These are phyloP conservation scores for Fragum whitleyi DNA, from an alignment of 2,888 invertebrate species.

Conservation along the genomic window DNA sequence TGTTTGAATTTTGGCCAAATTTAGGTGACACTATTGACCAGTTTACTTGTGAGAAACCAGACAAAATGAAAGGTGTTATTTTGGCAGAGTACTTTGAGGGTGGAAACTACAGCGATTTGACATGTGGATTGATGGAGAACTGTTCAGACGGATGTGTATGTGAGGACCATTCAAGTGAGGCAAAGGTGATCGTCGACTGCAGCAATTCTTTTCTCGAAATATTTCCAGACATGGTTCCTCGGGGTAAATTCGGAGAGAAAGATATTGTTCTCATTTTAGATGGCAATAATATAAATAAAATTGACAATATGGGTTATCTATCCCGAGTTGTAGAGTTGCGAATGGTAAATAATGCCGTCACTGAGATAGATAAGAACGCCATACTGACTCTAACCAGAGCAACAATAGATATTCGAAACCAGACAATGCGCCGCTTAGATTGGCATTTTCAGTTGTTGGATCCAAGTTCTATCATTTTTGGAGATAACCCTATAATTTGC, in stretches of 20 bases:
- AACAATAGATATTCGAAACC: slow-evolving; percentile 23
- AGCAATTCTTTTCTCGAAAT: slow-evolving; percentile 13
- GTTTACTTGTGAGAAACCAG: slow-evolving; percentile 1
- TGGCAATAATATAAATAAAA: slow-evolving; percentile 24
- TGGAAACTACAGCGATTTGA: slow-evolving; percentile 20
- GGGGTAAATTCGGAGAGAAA: slow-evolving; percentile 31
- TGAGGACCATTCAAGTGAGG: slow-evolving; percentile 31
- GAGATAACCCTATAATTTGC: slow-evolving; percentile 31
- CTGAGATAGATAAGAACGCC: not conserved
- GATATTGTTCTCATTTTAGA: slow-evolving; percentile 27
- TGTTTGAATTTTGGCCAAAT: not conserved
- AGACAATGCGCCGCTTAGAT: slow-evolving; percentile 10
- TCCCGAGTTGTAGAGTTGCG: slow-evolving; percentile 20
- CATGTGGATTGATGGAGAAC: slow-evolving; percentile 31
- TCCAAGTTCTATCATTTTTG: slow-evolving; percentile 31
- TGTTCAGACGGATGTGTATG: slow-evolving; percentile 42
- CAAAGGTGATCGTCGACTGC: slow-evolving; percentile 31
- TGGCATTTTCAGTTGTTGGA: slow-evolving; percentile 8
- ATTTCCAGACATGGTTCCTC: slow-evolving; percentile 32
- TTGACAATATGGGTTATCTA: slow-evolving; percentile 27
- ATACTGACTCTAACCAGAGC: not conserved
- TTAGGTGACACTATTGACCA: not conserved
- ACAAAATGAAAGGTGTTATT: not conserved
- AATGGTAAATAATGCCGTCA: slow-evolving; percentile 26
- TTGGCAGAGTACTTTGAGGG: not conserved